Percentiles rank a stretch among this genome's conserved stretches.
phyloP scores from a whole-genome alignment of 2,888 invertebrate species.

The Tineola bisselliella region DNA sequence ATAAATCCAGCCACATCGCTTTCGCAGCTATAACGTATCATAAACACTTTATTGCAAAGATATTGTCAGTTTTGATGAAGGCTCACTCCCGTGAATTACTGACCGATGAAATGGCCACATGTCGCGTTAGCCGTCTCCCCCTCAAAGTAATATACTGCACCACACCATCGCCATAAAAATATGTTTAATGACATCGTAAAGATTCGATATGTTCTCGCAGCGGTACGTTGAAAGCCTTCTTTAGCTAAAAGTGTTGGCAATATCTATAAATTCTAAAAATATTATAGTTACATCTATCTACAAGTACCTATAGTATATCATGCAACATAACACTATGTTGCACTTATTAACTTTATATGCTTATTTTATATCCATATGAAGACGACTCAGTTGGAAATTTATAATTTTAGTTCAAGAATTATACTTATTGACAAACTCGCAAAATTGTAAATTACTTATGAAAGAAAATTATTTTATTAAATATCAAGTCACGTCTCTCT shows the following conservation, averaged over 20 bases:
- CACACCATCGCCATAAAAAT: conserved; percentile 62
- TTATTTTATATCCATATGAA: too few species aligned
- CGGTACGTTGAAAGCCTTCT: conserved; percentile 45
- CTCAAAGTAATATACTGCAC: conserved; percentile 45
- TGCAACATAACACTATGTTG: not conserved
- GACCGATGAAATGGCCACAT: conserved; percentile 13
- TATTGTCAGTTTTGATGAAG: conserved; percentile 48
- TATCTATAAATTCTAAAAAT: conserved; percentile 13
- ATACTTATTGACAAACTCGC: not conserved
- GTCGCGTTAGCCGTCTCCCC: conserved; percentile 24
- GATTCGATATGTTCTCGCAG: conserved; percentile 51
- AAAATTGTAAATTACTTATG: not conserved
- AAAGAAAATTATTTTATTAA: conserved; percentile 3
- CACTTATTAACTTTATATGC: not conserved
- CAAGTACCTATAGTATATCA: too few species aligned
- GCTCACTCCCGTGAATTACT: conserved; percentile 42
- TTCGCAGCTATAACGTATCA: conserved; percentile 29
- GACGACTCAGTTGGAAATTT: too few species aligned
- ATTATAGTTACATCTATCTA: too few species aligned
- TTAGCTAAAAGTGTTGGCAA: conserved; percentile 27
- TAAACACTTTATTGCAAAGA: conserved; percentile 47
- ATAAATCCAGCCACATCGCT: conserved; percentile 6
- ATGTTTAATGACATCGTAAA: conserved; percentile 65
- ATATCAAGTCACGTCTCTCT: conserved; percentile 3
- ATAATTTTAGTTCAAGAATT: too few species aligned